Conservation (phyloP, 2,797 vertebrate species). For the Myotis daubentonii region DNA sequence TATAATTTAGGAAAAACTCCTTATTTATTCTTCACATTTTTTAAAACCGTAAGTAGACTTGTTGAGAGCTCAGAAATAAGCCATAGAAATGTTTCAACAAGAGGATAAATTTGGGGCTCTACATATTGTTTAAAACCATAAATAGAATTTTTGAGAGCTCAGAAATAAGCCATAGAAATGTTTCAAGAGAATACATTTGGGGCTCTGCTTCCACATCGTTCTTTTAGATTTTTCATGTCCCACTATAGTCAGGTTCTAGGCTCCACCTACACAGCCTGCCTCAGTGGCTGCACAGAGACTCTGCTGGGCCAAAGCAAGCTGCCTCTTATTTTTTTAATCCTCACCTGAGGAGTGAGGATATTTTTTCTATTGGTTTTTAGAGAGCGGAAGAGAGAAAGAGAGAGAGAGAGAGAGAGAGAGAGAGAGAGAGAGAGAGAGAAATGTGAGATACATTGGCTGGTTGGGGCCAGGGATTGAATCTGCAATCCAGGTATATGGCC, state of each 20-base stretch:
- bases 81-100: not conserved
- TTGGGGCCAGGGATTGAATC: no score
- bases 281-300: not conserved
- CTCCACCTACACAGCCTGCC: not conserved
- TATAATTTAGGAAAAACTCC: constrained; percentile 31
- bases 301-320: not conserved
- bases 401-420: no score
- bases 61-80: not conserved
- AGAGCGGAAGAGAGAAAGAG: no score
- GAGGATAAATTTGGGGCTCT: not conserved
- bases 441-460: no score
- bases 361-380: no score
- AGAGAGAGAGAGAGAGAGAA: no score
- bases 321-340: not conserved
- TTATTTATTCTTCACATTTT: constrained; percentile 17
- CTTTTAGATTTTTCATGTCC: not conserved
- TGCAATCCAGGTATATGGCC: no score
- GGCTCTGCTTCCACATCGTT: not conserved
- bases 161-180: not conserved
- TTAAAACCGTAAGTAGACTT: not conserved
- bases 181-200: not conserved
- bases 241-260: not conserved
- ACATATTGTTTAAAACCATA: not conserved
- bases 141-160: not conserved
- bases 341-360: no score